These are phyloP conservation scores for Sus cebifrons DNA, from an alignment of 2,797 vertebrate species.

Conservation along the genomic window DNA sequence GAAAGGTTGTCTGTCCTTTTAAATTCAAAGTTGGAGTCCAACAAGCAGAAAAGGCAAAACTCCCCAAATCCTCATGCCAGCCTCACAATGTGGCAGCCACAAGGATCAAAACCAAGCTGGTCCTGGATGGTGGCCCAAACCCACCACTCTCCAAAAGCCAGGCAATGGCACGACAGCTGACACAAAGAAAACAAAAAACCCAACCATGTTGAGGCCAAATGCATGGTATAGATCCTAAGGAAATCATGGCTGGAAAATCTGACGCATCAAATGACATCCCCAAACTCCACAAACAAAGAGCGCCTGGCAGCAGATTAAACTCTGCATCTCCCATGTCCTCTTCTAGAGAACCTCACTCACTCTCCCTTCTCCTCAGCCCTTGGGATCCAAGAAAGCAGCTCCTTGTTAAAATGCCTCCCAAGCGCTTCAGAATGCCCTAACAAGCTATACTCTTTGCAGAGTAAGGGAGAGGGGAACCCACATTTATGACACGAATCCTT, in stretches of 20 bases:
- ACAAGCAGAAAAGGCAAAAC: background rate
- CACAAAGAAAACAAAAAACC: background rate
- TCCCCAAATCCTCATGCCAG: background rate
- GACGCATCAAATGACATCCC: background rate
- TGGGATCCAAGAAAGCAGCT: background rate
- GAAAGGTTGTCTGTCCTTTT: background rate
- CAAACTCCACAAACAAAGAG: background rate
- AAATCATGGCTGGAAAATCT: background rate
- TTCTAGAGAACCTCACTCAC: background rate
- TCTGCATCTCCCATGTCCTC: background rate
- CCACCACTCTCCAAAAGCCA: background rate
- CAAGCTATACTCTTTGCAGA: background rate
- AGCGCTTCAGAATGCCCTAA: background rate
- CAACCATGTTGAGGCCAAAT: background rate
- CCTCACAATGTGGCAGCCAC: background rate
- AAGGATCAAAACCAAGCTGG: background rate
- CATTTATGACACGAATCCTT: background rate
- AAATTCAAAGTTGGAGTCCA: constrained; percentile 15
- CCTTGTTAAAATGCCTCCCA: background rate
- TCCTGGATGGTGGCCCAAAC: background rate
- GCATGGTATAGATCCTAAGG: background rate
- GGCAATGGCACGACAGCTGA: background rate
- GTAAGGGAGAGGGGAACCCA: background rate
- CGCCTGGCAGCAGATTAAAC: background rate
- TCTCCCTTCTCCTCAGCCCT: background rate